A percentile compares a stretch with the other conserved stretches of the same genome.
Evolutionary conservation across 2,797 vertebrate genomes (phyloP).

Genomic region (Ataeniobius toweri): DNA sequence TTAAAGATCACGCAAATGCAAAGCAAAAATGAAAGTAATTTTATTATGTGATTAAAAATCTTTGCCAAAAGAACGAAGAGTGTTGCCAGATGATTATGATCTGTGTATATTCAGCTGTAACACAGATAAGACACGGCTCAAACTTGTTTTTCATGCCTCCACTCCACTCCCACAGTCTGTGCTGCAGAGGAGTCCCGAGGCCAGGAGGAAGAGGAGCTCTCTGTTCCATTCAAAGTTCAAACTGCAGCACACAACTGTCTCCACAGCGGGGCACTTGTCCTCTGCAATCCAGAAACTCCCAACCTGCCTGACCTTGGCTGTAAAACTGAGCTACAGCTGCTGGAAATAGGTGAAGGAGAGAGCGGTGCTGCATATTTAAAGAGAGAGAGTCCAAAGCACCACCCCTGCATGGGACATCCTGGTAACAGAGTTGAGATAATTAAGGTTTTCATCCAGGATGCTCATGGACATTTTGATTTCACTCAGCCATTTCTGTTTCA

Average conservation of each 20-base stretch:
- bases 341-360: neutral
- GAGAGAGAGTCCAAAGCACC: constrained; percentile 3
- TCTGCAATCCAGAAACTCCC: constrained; percentile 70
- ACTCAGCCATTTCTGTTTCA: constrained; percentile 18
- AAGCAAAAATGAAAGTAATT: neutral
- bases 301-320: constrained; percentile 36
- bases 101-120: constrained; percentile 62
- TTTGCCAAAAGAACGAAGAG: neutral
- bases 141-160: constrained; percentile 67
- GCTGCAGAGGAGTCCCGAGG: constrained; percentile 31
- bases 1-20: neutral
- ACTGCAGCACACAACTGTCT: constrained; percentile 23
- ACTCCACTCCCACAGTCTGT: constrained; percentile 48
- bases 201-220: constrained; percentile 21
- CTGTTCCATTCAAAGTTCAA: constrained; percentile 5
- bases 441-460: neutral
- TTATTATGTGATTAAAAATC: neutral
- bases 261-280: constrained; percentile 54
- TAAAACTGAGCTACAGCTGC: neutral
- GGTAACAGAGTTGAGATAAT: constrained; percentile 43
- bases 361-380: neutral
- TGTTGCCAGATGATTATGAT: constrained; percentile 1
- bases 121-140: constrained; percentile 25
- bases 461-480: neutral
- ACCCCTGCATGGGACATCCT: constrained; percentile 2